Base-by-base conservation (phyloP, 2,113 vertebrate genomes). In the Ceyx melanurus region DNA sequence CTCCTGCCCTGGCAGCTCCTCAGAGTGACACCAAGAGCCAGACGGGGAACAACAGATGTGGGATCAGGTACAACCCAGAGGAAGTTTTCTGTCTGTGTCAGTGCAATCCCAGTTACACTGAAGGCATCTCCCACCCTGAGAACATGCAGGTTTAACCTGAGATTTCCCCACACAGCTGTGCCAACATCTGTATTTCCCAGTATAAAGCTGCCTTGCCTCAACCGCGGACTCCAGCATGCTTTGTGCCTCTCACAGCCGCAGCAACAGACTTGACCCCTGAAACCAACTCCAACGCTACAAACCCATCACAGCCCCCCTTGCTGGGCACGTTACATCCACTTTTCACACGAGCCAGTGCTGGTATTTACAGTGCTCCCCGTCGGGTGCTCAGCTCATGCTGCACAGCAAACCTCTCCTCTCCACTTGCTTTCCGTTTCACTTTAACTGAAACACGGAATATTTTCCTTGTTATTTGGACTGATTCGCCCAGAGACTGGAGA, bases 221-320 rank as follows among this genome's bases (percentile, higher is more conserved):
- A 60, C 2, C 46, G 10, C 1, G 7, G 28, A 19, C 19, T 20
- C n/a, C 15, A 31, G 43, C 0, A 2, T 13, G 9, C 15, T 43
- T 56, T 50, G 37, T 28, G 12, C 15, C 3, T 18, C n/a, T 29
- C n/a, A 18, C 35, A 61, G 6, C 54, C 72, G 72, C 42, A 54
- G n/a, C 35, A 45, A 26, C 54, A 26, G 3, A 15, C 51, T 22
- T 7, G 3, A 25, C 53, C 28, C 31, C 13, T 9, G 37, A 54
- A 77, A 42, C 15, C 33, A 48, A 18, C 66, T 60, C 72, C 26
- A 28, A 31, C 29, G 3, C 66, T 23, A 40, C 54, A 28, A 51
- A 40, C 2, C 12, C 6, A 15, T 9, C 54, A 4, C 72, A 42
- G 54, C 50, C 7, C 1, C 35, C 54, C 33, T n/a, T 16, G 43